A percentile compares a stretch with the other conserved stretches of the same genome.
phyloP scores from a whole-genome alignment of 2,113 vertebrate species.

The Bujurquina vittata region DNA sequence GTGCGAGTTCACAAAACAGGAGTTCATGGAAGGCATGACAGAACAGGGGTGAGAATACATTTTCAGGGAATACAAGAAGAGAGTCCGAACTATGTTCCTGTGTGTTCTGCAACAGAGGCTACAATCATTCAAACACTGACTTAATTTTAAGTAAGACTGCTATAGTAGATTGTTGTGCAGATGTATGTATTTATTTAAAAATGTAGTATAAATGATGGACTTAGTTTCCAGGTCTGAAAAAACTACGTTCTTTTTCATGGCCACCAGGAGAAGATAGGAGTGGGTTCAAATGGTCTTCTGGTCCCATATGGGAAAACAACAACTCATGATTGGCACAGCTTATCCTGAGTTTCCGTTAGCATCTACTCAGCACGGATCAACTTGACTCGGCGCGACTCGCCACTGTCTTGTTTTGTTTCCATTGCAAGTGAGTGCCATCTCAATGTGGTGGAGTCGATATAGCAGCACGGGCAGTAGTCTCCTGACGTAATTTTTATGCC shows the following conservation, averaged over 20 bases:
- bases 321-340: too few species aligned
- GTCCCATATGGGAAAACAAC: neutral
- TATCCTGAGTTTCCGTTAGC: too few species aligned
- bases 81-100: neutral
- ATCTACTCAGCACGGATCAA: too few species aligned
- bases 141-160: neutral
- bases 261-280: neutral
- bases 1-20: slow-evolving; percentile 94
- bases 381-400: too few species aligned
- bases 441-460: too few species aligned
- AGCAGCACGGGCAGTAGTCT: too few species aligned
- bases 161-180: neutral
- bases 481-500: too few species aligned
- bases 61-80: neutral
- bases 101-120: neutral
- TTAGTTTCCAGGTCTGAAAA: neutral
- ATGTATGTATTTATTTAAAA: neutral
- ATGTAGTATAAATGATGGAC: neutral
- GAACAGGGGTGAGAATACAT: slow-evolving; percentile 85
- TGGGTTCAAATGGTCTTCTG: neutral
- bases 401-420: too few species aligned
- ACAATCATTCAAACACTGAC: neutral
- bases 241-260: neutral
- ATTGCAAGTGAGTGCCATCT: too few species aligned
- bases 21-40: slow-evolving; percentile 93